Evolutionary conservation across 2,113 vertebrate species (phyloP).

Genomic region (Chloropsis cyanopogon): DNA sequence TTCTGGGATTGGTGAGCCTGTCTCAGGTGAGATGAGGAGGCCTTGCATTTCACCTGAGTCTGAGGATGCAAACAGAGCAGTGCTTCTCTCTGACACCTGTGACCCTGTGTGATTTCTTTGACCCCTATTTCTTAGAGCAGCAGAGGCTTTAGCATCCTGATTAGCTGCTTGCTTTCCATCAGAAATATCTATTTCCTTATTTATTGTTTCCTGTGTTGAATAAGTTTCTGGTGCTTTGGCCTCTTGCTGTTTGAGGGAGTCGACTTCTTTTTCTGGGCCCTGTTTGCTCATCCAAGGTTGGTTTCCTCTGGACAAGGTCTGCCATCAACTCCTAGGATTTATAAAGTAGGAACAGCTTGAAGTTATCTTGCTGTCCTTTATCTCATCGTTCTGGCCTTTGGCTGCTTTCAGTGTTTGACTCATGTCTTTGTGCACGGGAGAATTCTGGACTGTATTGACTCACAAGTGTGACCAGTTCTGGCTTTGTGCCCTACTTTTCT

Average conservation of each 20-base stretch:
- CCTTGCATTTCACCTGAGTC: background rate
- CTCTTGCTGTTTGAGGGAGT: background rate
- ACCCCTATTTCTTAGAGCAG: background rate
- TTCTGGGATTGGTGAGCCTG: background rate
- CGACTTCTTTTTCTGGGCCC: background rate
- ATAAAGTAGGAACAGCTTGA: background rate
- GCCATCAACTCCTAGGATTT: background rate
- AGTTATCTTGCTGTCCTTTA: background rate
- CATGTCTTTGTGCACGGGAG: background rate
- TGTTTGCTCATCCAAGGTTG: background rate
- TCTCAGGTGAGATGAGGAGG: background rate
- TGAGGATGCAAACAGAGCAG: background rate
- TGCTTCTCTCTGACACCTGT: background rate
- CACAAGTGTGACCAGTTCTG: background rate
- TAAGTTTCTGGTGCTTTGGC: background rate
- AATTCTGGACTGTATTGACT: background rate
- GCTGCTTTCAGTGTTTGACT: background rate
- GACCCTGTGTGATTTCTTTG: background rate
- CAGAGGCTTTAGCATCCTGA: background rate
- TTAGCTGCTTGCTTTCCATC: background rate
- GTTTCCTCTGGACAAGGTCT: background rate
- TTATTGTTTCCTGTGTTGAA: background rate
- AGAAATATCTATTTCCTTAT: background rate
- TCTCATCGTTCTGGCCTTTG: background rate
- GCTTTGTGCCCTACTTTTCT: background rate